Evolutionary conservation across 2,888 invertebrate genomes (phyloP), one percentile per base, ranked within the genome.

Genomic region (Scotopteryx bipunctaria): DNA sequence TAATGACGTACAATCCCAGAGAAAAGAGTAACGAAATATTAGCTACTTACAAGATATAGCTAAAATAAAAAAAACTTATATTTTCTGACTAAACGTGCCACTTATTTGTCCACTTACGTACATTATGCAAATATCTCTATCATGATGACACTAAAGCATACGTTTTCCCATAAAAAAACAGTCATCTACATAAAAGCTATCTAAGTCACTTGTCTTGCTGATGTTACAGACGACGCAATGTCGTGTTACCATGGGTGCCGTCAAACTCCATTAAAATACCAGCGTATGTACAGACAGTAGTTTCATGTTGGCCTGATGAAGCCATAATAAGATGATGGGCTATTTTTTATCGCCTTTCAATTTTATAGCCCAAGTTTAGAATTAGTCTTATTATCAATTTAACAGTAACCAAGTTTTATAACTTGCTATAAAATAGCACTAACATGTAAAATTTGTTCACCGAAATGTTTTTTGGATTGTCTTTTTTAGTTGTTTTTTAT

Each of bases 201-300:
- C n/a, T 11, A 23, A n/a, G 14, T 5, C 32, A 14, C 15, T 38
- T 42, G 21, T 43, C 35, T 19, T 1, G 27, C 16, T 40, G 56
- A 56, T 48, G 43, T 47, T 59, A 57, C 57, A 43, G 44, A 57
- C 56, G 60, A 61, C 57, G 66, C 75, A 76, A 75, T 73, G 73
- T 73, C 66, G 51, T 46, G 25, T 38, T 66, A 57, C 63, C 61
- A 64, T 66, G 71, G 71, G 71, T 73, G 74, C 71, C 70, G 78
- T 81, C 80, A 81, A 76, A 76, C 67, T 71, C 72, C 80, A 83
- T 84, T 83, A 81, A 81, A 78, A 83, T 83, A 63, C 78, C 76
- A 64, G 61, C 61, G 21, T 29, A 19, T n/a, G 35, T 37, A 38
- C 37, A 59, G 52, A 57, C 51, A 55, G 57, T 55, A 57, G 53